These are phyloP conservation scores for Pogonus chalceus DNA, from an alignment of 1,140 invertebrate genomes.

Conservation along the genomic window DNA sequence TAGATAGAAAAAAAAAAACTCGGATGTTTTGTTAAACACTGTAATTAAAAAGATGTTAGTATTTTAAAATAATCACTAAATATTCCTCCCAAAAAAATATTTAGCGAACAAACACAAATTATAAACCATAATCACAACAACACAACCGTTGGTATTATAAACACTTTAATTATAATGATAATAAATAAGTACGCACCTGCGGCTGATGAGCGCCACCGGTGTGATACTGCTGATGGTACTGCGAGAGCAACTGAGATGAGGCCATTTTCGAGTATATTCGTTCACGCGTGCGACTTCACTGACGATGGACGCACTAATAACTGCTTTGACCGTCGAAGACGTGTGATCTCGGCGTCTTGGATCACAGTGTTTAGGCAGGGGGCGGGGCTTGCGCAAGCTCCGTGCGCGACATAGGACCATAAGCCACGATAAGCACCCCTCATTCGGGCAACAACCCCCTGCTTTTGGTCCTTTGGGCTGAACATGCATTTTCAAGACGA, in stretches of 20 bases:
- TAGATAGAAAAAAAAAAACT: too few relatives aligned
- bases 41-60: too few relatives aligned
- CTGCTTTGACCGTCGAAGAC: background rate
- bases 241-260: background rate
- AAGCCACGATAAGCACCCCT: background rate
- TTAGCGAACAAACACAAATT: too few relatives aligned
- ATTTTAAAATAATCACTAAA: too few relatives aligned
- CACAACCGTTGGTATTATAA: too few relatives aligned
- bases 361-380: background rate
- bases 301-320: conserved; percentile 4
- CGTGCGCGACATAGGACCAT: conserved; percentile 1
- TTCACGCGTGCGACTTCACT: background rate
- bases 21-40: too few relatives aligned
- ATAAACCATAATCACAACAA: too few relatives aligned
- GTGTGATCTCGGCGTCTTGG: background rate
- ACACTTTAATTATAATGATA: too few relatives aligned
- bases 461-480: background rate
- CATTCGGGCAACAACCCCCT: too few relatives aligned
- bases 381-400: conserved; percentile 1
- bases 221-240: conserved; percentile 2
- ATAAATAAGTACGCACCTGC: background rate
- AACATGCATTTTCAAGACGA: background rate
- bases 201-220: background rate
- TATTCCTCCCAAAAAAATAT: too few relatives aligned
- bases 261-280: background rate